Evolutionary conservation across 2,888 invertebrate species (phyloP), one percentile per base, ranked within the genome.

Genomic region (Eupsilia transversa): DNA sequence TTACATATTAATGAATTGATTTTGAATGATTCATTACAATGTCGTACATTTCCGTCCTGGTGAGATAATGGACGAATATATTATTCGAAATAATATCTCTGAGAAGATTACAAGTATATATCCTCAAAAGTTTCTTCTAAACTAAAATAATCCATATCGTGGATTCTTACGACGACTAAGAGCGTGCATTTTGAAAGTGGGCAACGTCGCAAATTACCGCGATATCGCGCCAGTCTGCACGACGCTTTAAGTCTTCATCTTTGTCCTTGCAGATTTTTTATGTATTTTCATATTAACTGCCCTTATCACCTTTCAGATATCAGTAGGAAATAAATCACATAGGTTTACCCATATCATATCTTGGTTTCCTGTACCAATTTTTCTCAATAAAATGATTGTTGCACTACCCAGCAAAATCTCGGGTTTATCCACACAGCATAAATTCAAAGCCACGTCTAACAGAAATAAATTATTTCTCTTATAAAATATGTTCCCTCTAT

Each of bases 1-100:
- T 85, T 77, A 85, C 66, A 74, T 68, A 64, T 86, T 83, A 70
- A 85, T 83, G 66, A 83, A 83, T 79, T 83, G 79, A 86, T 79
- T 79, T 81, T 77, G 64, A 84, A 74, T 84, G 56, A 84, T 76
- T 76, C 82, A 82, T 70, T 84, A 67, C 46, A 23, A 12, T 67
- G 41, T 49, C 69, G 69, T 66, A 30, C 71, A 49, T 68, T 60
- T 46, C 74, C 17, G 23, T 57, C 9, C 57, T 5, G 43, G 9
- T 60, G 20, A 56, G 65, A 56, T 74, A 67, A 67, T 61, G 60
- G 33, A 61, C 17, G 41, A 74, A 68, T 63, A 72, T 54, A 30
- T 56, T 57, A 52, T 59, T 57, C 0, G 17, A 70, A 57, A 70
- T 59, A 54, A 33, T n/a, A n/a, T 14, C 14, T 63, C 30, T 20